phyloP scores from a whole-genome alignment of 1,140 invertebrate species.

The Holotrichia oblita region DNA sequence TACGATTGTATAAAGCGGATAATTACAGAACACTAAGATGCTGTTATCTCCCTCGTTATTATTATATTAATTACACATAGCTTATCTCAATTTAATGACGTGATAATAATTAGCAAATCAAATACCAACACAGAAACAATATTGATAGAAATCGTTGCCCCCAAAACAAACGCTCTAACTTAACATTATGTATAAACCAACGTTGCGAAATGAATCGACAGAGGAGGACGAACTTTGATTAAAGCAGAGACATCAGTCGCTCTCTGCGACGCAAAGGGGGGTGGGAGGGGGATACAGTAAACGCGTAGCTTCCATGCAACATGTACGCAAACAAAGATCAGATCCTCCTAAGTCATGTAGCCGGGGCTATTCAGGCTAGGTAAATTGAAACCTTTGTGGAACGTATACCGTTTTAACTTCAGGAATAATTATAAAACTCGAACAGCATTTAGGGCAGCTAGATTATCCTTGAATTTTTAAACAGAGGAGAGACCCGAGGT shows the following conservation, averaged over 20 bases:
- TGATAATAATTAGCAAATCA: no score
- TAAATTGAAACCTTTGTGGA: constrained; percentile 17
- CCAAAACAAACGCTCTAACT: not conserved
- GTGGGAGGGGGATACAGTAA: no score
- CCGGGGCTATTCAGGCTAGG: not conserved
- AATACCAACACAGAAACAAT: no score
- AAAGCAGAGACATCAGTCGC: constrained; percentile 4
- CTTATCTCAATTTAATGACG: not conserved
- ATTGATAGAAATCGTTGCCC: not conserved
- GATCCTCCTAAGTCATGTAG: constrained; percentile 15
- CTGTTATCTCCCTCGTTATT: no score
- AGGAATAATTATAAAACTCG: constrained; percentile 17
- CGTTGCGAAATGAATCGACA: not conserved
- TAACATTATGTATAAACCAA: not conserved
- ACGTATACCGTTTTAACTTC: constrained; percentile 20
- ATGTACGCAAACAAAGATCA: constrained; percentile 5
- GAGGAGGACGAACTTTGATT: not conserved
- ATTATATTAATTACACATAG: no score
- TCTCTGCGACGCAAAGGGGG: not conserved
- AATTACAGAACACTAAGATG: no score
- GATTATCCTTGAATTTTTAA: constrained; percentile 18
- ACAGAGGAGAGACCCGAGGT: not conserved
- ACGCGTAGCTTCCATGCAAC: not conserved
- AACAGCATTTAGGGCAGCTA: constrained; percentile 15
- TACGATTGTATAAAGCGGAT: no score